A percentile compares a stretch with the other conserved stretches of the same genome.
Conservation (phyloP, 2,888 invertebrate species). For the Pseudococcus jackbeardsleyi region DNA sequence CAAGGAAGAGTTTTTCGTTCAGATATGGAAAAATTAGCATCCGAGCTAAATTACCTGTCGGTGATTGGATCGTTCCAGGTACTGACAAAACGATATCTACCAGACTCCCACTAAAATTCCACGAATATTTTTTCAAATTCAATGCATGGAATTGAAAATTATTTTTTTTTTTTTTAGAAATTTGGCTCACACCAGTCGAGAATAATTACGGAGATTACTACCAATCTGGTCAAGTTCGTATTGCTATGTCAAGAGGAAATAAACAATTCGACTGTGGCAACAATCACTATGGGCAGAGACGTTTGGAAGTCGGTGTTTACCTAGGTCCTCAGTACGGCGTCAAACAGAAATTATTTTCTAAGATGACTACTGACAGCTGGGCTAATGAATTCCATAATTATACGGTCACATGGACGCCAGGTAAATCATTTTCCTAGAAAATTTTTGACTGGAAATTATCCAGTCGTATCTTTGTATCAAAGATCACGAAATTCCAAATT, state of each 20-base stretch:
- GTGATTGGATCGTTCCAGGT: slow-evolving; percentile 86
- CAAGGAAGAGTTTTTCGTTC: slow-evolving; percentile 77
- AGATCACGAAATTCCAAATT: neutral
- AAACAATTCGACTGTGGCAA: slow-evolving; percentile 63
- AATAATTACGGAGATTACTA: slow-evolving; percentile 68
- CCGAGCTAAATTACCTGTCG: slow-evolving; percentile 80
- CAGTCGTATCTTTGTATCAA: too few species aligned
- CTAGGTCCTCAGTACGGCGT: slow-evolving; percentile 67
- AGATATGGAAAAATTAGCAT: slow-evolving; percentile 79
- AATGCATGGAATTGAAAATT: neutral
- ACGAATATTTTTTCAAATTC: too few species aligned
- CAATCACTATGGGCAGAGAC: slow-evolving; percentile 68
- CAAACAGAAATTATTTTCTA: slow-evolving; percentile 68
- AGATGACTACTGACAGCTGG: slow-evolving; percentile 68
- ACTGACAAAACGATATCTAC: neutral
- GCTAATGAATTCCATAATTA: slow-evolving; percentile 72
- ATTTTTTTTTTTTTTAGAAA: slow-evolving; percentile 68
- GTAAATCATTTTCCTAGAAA: slow-evolving; percentile 65
- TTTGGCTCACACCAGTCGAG: slow-evolving; percentile 70
- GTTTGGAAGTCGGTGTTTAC: slow-evolving; percentile 69
- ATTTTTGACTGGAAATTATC: too few species aligned
- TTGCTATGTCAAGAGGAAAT: slow-evolving; percentile 72
- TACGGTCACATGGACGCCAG: slow-evolving; percentile 72
- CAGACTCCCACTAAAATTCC: neutral
- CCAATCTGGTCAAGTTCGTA: slow-evolving; percentile 72